Conservation (phyloP, 1,140 invertebrate genomes). For the Nasonia giraulti region DNA sequence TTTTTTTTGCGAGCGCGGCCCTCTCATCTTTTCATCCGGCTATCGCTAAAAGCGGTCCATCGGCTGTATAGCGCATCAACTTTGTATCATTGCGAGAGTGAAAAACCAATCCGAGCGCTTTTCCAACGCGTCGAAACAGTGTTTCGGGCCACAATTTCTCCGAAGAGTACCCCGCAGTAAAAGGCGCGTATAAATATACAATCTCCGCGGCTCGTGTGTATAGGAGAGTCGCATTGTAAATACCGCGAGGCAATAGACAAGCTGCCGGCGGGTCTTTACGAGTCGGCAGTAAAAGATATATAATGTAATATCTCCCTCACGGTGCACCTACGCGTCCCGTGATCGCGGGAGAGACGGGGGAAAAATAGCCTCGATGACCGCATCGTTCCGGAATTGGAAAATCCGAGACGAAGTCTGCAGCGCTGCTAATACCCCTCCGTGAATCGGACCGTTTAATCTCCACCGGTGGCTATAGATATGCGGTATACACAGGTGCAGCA, state of each 20-base stretch:
- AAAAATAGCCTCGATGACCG: background rate
- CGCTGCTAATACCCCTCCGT: background rate
- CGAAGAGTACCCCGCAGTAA: background rate
- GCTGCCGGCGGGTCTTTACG: slow-evolving; percentile 9
- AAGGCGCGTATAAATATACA: slow-evolving; percentile 1
- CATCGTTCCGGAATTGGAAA: background rate
- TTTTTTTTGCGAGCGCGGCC: background rate
- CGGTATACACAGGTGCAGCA: slow-evolving; percentile 24
- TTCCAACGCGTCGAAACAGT: no score
- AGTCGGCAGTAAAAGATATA: slow-evolving; percentile 25
- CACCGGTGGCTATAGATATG: background rate
- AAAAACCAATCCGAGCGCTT: no score
- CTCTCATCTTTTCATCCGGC: background rate
- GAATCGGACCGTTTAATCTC: background rate
- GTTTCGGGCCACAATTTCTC: background rate
- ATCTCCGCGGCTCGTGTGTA: background rate
- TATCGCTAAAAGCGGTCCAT: slow-evolving; percentile 10
- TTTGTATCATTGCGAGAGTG: background rate
- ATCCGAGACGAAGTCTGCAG: background rate
- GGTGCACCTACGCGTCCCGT: background rate
- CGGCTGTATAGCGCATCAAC: background rate
- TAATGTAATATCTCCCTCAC: background rate
- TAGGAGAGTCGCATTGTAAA: slow-evolving; percentile 10
- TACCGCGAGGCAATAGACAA: slow-evolving; percentile 16
- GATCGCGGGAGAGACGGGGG: background rate